Conservation (phyloP, 1,140 invertebrate species). For the Zaprionus davidi region DNA sequence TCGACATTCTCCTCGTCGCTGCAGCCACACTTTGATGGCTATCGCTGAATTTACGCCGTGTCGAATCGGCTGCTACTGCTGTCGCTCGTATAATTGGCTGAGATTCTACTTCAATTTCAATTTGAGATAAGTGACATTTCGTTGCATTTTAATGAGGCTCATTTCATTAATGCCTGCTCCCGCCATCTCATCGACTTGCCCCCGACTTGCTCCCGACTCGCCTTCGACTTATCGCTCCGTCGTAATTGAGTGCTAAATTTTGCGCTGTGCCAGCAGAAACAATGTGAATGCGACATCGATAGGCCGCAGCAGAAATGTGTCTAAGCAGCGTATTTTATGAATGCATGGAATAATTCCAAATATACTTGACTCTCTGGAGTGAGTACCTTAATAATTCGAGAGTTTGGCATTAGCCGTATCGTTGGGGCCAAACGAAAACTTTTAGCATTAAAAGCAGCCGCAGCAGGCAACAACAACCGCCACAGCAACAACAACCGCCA, state of each 20-base stretch:
- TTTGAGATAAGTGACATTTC: conserved; percentile 83
- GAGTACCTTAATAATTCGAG: conserved; percentile 72
- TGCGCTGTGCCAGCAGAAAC: conserved; percentile 58
- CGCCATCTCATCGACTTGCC: conserved; percentile 25
- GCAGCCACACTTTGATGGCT: conserved; percentile 53
- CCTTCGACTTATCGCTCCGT: conserved; percentile 58
- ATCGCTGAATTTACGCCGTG: conserved; percentile 69
- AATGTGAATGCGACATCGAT: conserved; percentile 35
- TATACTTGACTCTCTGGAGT: neutral
- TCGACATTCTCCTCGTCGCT: conserved; percentile 20
- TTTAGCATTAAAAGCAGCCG: conserved; percentile 66
- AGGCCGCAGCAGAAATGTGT: conserved; percentile 54
- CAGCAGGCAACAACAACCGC: conserved; percentile 29
- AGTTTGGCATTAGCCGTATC: conserved; percentile 42
- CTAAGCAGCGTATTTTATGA: conserved; percentile 75
- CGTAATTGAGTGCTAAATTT: conserved; percentile 82
- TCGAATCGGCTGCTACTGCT: conserved; percentile 34
- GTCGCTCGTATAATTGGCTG: conserved; percentile 62
- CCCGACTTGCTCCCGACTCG: conserved; percentile 24
- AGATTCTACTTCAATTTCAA: conserved; percentile 79
- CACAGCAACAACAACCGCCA: conserved; percentile 21
- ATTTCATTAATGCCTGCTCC: conserved; percentile 55
- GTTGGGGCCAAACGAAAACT: conserved; percentile 55
- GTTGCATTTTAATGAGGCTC: conserved; percentile 82
- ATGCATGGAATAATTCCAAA: conserved; percentile 76